Evolutionary conservation across 1,140 invertebrate species (phyloP).

Genomic region (Ruditapes philippinarum): DNA sequence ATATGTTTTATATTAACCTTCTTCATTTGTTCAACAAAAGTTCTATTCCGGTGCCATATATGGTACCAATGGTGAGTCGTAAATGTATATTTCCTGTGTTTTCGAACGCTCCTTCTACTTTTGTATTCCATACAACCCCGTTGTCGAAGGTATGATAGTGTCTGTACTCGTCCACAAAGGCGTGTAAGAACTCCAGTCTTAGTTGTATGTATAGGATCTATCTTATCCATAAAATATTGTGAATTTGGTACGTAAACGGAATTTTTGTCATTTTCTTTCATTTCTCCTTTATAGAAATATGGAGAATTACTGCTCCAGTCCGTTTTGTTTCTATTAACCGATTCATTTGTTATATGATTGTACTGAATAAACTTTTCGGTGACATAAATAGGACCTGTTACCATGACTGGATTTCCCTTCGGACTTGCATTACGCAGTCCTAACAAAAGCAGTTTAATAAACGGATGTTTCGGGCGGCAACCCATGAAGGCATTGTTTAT

Average conservation of each 20-base stretch:
- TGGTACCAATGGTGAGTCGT: background rate
- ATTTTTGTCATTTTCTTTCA: background rate
- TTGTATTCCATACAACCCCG: background rate
- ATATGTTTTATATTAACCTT: background rate
- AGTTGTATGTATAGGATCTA: background rate
- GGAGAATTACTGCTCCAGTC: background rate
- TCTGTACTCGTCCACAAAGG: background rate
- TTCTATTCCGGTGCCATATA: background rate
- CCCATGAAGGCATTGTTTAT: slow-evolving; percentile 81
- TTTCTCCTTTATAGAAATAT: slow-evolving; percentile 27
- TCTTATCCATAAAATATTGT: slow-evolving; percentile 9
- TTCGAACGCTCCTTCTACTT: background rate
- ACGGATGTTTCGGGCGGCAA: slow-evolving; percentile 78
- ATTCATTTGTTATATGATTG: background rate
- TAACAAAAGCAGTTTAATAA: slow-evolving; percentile 75
- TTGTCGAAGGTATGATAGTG: background rate
- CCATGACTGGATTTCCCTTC: slow-evolving; percentile 74
- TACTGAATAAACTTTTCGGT: slow-evolving; percentile 73
- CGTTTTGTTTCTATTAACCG: background rate
- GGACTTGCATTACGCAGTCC: slow-evolving; percentile 71
- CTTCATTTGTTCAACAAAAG: background rate
- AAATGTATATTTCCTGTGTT: background rate
- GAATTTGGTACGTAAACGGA: slow-evolving; percentile 43
- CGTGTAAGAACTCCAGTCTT: background rate
- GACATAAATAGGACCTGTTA: slow-evolving; percentile 78